phyloP scores from a whole-genome alignment of 1,140 invertebrate genomes.

The Bombus waltoni region DNA sequence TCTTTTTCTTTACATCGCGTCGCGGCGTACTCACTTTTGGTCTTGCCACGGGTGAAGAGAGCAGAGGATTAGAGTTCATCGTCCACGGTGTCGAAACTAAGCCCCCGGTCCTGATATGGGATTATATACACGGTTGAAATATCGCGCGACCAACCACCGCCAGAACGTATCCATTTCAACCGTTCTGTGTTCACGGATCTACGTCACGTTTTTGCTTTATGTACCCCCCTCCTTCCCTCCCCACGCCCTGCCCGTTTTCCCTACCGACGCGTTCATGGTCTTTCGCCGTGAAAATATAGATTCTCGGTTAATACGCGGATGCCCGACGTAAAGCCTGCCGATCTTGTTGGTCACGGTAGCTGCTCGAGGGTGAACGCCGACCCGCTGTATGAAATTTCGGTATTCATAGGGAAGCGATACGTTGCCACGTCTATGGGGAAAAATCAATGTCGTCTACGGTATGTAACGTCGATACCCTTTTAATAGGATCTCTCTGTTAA shows the following conservation, averaged over 20 bases:
- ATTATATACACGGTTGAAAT: slow-evolving; percentile 77
- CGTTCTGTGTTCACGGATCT: slow-evolving; percentile 37
- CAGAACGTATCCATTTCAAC: slow-evolving; percentile 60
- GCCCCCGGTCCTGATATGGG: slow-evolving; percentile 75
- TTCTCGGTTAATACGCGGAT: background rate
- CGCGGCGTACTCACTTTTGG: slow-evolving; percentile 56
- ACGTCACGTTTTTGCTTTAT: slow-evolving; percentile 47
- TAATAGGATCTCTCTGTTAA: background rate
- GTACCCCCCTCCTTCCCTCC: background rate
- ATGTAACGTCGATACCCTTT: no score
- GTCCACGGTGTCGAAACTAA: slow-evolving; percentile 76
- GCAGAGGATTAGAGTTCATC: slow-evolving; percentile 69
- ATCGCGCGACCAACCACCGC: slow-evolving; percentile 63
- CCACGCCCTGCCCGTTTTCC: slow-evolving; percentile 18
- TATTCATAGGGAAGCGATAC: slow-evolving; percentile 8
- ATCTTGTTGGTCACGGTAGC: slow-evolving; percentile 42
- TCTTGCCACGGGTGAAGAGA: slow-evolving; percentile 47
- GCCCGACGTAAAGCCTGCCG: slow-evolving; percentile 14
- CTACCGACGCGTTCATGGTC: background rate
- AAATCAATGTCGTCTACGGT: background rate
- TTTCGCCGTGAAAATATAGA: slow-evolving; percentile 16
- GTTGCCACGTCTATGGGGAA: background rate
- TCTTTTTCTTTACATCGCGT: slow-evolving; percentile 58
- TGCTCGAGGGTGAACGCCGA: background rate
- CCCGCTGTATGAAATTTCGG: background rate